Evolutionary conservation across 1,140 invertebrate species (phyloP).

Genomic region (Pseudomyrmex flavicornis): DNA sequence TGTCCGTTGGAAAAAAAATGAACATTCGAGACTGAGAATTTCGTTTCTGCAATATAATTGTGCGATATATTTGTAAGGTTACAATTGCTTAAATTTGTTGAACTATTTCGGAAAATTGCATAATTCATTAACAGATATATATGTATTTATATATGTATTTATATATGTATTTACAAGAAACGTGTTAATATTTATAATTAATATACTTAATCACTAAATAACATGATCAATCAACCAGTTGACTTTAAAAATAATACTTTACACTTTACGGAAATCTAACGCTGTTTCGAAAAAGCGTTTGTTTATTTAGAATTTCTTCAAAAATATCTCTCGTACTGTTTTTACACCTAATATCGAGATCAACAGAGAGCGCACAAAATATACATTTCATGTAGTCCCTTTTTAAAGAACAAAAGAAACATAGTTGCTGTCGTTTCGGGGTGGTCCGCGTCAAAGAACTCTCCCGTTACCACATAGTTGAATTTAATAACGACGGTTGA

Average conservation of each 20-base stretch:
- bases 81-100: background rate
- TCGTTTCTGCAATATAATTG: background rate
- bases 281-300: background rate
- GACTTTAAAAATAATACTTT: background rate
- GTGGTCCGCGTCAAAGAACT: constrained; percentile 40
- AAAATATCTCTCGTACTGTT: background rate
- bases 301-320: background rate
- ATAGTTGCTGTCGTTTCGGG: constrained; percentile 38
- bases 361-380: background rate
- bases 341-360: constrained; percentile 1
- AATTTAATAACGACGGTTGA: constrained; percentile 52
- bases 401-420: constrained; percentile 33
- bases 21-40: background rate
- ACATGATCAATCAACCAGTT: background rate
- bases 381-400: background rate
- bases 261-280: background rate
- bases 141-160: too few species aligned
- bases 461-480: constrained; percentile 24
- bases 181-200: background rate
- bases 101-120: background rate
- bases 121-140: background rate
- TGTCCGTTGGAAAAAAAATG: background rate
- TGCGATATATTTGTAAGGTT: background rate
- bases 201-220: background rate
- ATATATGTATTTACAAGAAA: background rate